A percentile compares a stretch with the other conserved stretches of the same genome.
Evolutionary conservation across 2,888 invertebrate genomes (phyloP).

Genomic region (Podotricha telesiphe): DNA sequence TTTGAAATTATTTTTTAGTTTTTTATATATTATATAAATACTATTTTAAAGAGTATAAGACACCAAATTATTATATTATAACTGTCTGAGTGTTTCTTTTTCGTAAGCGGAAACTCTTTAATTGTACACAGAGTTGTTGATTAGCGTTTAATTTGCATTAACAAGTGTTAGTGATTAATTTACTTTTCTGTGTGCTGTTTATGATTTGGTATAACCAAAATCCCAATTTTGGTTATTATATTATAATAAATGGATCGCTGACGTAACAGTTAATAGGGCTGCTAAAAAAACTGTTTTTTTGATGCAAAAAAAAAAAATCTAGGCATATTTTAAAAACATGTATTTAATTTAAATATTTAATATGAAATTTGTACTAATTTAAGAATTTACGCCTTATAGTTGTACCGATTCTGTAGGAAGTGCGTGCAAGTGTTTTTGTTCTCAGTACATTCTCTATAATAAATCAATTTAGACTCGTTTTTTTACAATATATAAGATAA

Average conservation of each 20-base stretch:
- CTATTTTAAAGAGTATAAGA: no score
- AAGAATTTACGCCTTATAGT: conserved; percentile 3
- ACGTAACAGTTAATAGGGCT: not conserved
- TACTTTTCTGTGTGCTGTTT: no score
- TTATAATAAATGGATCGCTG: not conserved
- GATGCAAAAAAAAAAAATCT: conserved; percentile 4
- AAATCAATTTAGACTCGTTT: not conserved
- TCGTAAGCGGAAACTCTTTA: not conserved
- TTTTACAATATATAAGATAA: not conserved
- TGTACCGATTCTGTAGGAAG: not conserved
- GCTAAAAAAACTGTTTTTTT: conserved; percentile 5
- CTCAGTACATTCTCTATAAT: not conserved
- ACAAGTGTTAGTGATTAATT: not conserved
- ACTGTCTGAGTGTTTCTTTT: conserved; percentile 12
- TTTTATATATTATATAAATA: not conserved
- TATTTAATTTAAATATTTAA: conserved; percentile 2
- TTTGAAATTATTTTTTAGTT: not conserved
- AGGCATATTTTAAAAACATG: not conserved
- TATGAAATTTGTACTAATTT: not conserved
- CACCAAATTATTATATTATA: conserved; percentile 21
- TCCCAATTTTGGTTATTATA: not conserved
- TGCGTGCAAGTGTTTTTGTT: no score
- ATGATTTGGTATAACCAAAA: no score
- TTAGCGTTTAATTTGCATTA: not conserved
- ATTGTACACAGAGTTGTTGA: not conserved